phyloP scores from a whole-genome alignment of 2,888 invertebrate genomes.

The Bellardia pandia region DNA sequence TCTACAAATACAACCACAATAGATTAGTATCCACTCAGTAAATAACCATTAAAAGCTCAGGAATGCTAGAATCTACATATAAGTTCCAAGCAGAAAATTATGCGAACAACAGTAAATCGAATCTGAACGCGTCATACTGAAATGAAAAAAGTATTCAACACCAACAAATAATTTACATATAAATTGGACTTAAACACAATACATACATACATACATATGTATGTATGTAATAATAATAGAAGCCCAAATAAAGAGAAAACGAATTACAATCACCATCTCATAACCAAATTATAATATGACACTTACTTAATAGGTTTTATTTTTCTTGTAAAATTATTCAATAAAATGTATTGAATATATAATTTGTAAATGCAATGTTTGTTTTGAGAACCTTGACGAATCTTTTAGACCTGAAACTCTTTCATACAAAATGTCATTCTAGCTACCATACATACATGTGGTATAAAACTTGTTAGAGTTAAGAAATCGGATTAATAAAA shows the following conservation, averaged over 20 bases:
- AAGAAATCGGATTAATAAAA: too few relatives aligned
- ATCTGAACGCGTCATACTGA: conserved; percentile 15
- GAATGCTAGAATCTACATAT: neutral
- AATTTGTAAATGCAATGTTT: too few relatives aligned
- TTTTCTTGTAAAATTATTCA: too few relatives aligned
- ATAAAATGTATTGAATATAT: too few relatives aligned
- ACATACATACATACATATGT: neutral
- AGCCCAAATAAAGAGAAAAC: neutral
- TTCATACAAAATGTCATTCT: too few relatives aligned
- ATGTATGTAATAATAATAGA: neutral
- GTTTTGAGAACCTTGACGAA: too few relatives aligned
- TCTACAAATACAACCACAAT: conserved; percentile 1
- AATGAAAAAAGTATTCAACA: conserved; percentile 5
- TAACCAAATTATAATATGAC: conserved; percentile 1
- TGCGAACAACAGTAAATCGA: conserved; percentile 3
- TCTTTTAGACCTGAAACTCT: too few relatives aligned
- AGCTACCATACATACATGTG: too few relatives aligned
- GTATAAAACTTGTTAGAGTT: too few relatives aligned
- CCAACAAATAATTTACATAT: conserved; percentile 46
- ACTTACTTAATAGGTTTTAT: neutral
- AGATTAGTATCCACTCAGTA: neutral
- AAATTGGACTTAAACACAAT: conserved; percentile 45
- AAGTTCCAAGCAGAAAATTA: conserved; percentile 7
- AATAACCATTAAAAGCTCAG: conserved; percentile 2
- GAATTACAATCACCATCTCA: neutral